Conservation (phyloP, 2,797 vertebrate species). For the Pseudopleuronectes americanus region DNA sequence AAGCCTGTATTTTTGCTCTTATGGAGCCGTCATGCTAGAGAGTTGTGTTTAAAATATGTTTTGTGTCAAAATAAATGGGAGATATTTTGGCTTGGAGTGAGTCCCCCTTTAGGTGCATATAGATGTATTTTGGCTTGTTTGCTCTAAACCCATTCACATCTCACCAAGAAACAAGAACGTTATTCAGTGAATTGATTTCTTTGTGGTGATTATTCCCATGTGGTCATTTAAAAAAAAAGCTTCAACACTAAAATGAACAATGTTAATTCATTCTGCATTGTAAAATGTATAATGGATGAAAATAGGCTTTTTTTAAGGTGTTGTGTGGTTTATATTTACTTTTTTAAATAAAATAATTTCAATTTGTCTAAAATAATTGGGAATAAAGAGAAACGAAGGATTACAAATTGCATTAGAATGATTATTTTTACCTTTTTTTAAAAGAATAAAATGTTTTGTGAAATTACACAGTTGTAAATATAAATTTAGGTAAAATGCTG, state of each 20-base stretch:
- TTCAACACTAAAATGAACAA: conserved; percentile 71
- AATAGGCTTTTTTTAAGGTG: conserved; percentile 61
- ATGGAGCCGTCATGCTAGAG: conserved; percentile 27
- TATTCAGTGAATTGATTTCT: conserved; percentile 29
- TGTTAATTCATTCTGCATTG: too few relatives aligned
- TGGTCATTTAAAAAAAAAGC: conserved; percentile 23
- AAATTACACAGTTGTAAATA: too few relatives aligned
- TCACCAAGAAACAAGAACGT: background rate
- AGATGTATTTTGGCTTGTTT: conserved; percentile 30
- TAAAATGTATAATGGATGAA: conserved; percentile 64
- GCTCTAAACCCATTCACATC: conserved; percentile 17
- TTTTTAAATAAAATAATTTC: conserved; percentile 48
- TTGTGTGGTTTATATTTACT: conserved; percentile 80
- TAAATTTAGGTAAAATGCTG: background rate
- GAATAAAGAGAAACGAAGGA: background rate
- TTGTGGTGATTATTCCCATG: conserved; percentile 39
- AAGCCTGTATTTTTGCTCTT: conserved; percentile 43
- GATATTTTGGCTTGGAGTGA: conserved; percentile 16
- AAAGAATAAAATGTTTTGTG: too few relatives aligned
- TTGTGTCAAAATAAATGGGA: conserved; percentile 41
- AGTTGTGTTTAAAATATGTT: conserved; percentile 9
- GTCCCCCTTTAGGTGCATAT: background rate
- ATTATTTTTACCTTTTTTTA: too few relatives aligned
- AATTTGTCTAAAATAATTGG: conserved; percentile 13
- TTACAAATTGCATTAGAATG: too few relatives aligned